Conservation (phyloP, 2,797 vertebrate species). For the Artibeus jamaicensis region DNA sequence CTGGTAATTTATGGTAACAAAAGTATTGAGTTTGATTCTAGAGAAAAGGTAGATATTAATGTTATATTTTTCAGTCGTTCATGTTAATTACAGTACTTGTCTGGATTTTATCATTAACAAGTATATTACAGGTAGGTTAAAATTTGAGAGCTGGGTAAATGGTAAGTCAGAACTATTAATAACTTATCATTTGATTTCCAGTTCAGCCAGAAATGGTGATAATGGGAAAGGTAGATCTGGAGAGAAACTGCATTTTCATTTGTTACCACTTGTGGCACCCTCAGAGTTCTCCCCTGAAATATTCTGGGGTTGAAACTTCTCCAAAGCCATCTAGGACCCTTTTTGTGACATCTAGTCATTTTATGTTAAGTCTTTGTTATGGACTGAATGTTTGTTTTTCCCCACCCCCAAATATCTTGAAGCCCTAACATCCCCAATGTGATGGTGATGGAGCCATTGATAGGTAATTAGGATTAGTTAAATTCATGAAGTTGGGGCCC, state of each 20-base stretch:
- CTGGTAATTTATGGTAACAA: not conserved
- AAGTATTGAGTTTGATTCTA: conserved; percentile 13
- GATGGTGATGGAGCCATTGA: not conserved
- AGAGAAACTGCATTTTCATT: not conserved
- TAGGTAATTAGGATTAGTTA: not conserved
- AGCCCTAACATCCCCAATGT: not conserved
- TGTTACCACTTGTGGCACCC: not conserved
- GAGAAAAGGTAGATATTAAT: not conserved
- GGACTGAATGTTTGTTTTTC: not conserved
- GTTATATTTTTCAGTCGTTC: not conserved
- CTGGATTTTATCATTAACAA: conserved; percentile 21
- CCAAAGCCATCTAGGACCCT: not conserved
- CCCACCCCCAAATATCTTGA: not conserved
- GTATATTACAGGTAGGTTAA: not conserved
- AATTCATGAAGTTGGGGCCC: not conserved
- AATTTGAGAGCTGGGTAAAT: conserved; percentile 4
- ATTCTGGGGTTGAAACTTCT: not conserved
- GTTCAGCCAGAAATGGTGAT: not conserved
- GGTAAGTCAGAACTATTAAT: not conserved
- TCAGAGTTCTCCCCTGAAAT: not conserved
- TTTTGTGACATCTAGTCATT: not conserved
- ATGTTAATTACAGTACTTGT: not conserved
- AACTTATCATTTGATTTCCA: not conserved
- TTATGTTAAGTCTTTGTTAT: not conserved
- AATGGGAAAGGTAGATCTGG: not conserved